phyloP scores from a whole-genome alignment of 2,888 invertebrate genomes.

The Psylliodes chrysocephalus region DNA sequence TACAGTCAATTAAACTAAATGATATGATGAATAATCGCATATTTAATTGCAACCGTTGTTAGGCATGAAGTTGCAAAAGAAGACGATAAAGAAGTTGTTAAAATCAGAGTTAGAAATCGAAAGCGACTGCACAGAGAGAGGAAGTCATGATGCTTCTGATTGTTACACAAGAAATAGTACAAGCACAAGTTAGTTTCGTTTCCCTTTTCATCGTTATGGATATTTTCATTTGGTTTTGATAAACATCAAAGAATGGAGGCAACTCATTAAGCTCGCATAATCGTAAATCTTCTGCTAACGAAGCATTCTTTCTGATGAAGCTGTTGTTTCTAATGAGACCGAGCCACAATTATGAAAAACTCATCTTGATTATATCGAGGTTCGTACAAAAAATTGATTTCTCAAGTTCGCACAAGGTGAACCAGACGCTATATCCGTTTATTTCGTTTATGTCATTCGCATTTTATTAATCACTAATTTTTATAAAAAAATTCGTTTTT shows the following conservation, averaged over 20 bases:
- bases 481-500: no score
- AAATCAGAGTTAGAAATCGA: conserved; percentile 14
- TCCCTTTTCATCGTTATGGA: conserved; percentile 26
- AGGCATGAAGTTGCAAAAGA: no score
- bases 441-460: no score
- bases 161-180: conserved; percentile 7
- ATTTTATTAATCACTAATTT: no score
- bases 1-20: no score
- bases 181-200: conserved; percentile 22
- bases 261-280: conserved; percentile 25
- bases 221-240: conserved; percentile 32
- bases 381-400: conserved; percentile 5
- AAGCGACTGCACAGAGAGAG: conserved; percentile 4
- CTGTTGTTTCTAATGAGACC: conserved; percentile 27
- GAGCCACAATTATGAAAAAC: conserved; percentile 26
- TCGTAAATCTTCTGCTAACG: conserved; percentile 30
- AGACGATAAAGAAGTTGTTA: no score
- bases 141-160: conserved; percentile 5
- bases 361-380: conserved; percentile 21
- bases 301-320: conserved; percentile 31
- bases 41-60: no score
- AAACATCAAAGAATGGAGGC: conserved; percentile 17
- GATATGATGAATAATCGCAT: no score
- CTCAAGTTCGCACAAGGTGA: conserved; percentile 6
- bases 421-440: background rate